Base-by-base conservation (phyloP, 2,888 invertebrate genomes). In the Aromia moschata region DNA sequence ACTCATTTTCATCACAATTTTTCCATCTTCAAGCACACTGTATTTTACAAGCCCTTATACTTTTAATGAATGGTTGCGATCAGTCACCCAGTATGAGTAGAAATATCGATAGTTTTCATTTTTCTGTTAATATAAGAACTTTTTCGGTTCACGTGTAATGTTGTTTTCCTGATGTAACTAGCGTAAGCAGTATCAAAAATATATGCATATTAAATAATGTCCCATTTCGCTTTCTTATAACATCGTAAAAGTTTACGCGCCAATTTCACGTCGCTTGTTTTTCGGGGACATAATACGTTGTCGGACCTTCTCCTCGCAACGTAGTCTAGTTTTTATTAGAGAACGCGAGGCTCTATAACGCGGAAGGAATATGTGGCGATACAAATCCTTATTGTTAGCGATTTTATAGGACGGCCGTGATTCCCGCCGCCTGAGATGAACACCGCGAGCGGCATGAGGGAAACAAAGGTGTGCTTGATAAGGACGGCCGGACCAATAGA, bases 341-440 rank as follows among this genome's bases (percentile, higher is more conserved):
- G 40, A 40, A 40, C 16, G 30, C 38, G 51, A 16, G 20, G 49
- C 40, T 30, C 51, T 20, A 40, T 75, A 75, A 75, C 73, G 70
- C 69, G 68, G 65, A 68, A 68, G 70, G 74, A 72, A 74, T 75
- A 74, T 74, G 75, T 71, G 73, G 68, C 69, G 70, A 71, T 74
- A 77, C 77, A 77, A 77, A 78, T 78, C 77, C 77, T 66, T 65
- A 74, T 73, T 74, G 75, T 73, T 75, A 73, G 73, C 74, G 75
- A 71, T 78, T 77, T 77, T 78, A 77, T 78, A 75, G 75, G 75
- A 74, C 75, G 76, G 75, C 74, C 74, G 75, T 76, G 77, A 77
- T 77, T 77, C 77, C 74, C 14, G 47, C 36, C 12, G 30, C 41
- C n/a, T n/a, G n/a, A n/a, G n/a, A n/a, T n/a, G n/a, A n/a, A n/a